Base-by-base conservation (phyloP, 2,113 vertebrate genomes). In the Acinonyx jubatus region DNA sequence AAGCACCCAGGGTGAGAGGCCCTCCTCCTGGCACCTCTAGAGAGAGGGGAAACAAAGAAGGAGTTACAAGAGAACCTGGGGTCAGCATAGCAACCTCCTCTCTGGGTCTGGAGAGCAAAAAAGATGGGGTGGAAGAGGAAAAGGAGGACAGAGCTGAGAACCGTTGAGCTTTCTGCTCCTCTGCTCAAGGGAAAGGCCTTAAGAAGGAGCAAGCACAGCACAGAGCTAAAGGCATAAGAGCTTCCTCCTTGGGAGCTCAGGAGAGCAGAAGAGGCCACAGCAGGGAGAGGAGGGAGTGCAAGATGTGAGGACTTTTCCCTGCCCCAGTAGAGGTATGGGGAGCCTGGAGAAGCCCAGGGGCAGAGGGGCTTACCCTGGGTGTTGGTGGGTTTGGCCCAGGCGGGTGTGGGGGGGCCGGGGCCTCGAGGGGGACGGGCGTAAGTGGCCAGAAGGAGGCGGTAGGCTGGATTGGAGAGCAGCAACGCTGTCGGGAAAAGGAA, bases 401-500 rank as follows among this genome's bases (percentile, higher is more conserved):
- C 97, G 84, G 98, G 97, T 97, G 98, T 98, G 96, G 98, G 97
- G 97, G 97, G 98, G 97, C 98, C 97, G n/a, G 96, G 98, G 98
- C 98, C 97, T 96, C 98, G 97, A 98, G 90, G 97, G 97, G 98
- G 96, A 57, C 98, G 98, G 97, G 98, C 98, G 98, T 99, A 99
- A 99, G 99, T 99, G 99, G 99, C 99, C 99, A 99, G 99, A 98
- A 99, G 99, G 98, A 99, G 99, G 98, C 99, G 99, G 99, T 99
- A 99, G 99, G 99, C 99, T 92, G 99, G 99, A 99, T 99, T 99
- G 99, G 99, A 99, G 99, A 99, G 99, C 99, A 99, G 99, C 98
- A 99, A 98, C 99, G 99, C 99, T 99, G 98, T 97, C 97, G 98
- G 98, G 97, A 98, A 97, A 98, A 98, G 99, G 98, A 98, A 48